phyloP scores from a whole-genome alignment of 2,113 vertebrate species.

The Litocranius walleri region DNA sequence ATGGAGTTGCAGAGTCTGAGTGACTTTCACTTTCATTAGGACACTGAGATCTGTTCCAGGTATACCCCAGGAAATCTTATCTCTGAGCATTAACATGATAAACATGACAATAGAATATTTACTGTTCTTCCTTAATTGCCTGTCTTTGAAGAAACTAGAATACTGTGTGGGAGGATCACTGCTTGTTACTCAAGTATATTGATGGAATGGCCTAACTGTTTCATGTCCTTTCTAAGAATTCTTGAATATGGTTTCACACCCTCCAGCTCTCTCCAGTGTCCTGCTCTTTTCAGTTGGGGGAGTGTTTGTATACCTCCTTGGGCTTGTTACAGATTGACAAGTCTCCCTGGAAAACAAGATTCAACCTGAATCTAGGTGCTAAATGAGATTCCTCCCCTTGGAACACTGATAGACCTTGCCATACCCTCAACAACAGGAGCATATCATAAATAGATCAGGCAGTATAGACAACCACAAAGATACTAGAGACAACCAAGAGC shows the following conservation, averaged over 20 bases:
- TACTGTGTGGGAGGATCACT: not conserved
- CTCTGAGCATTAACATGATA: slow-evolving; percentile 40
- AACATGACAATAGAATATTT: slow-evolving; percentile 14
- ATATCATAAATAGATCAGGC: not conserved
- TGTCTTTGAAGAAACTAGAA: not conserved
- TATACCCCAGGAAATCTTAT: not conserved
- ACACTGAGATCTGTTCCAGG: slow-evolving; percentile 30
- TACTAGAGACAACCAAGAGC: not conserved
- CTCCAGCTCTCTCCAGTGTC: not conserved
- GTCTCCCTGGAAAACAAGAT: not conserved
- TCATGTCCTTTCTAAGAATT: not conserved
- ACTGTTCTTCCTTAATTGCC: slow-evolving; percentile 5
- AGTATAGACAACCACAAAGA: not conserved
- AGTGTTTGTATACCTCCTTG: not conserved
- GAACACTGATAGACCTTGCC: not conserved
- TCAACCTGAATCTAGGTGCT: not conserved
- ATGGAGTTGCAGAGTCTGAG: not conserved
- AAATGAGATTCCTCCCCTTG: not conserved
- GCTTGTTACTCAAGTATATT: not conserved
- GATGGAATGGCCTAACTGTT: not conserved
- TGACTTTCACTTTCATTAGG: not conserved
- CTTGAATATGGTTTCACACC: not conserved
- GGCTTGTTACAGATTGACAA: not conserved
- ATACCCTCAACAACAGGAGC: not conserved
- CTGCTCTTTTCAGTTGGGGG: not conserved